phyloP scores from a whole-genome alignment of 1,140 invertebrate species.

The Trachymyrmex septentrionalis region DNA sequence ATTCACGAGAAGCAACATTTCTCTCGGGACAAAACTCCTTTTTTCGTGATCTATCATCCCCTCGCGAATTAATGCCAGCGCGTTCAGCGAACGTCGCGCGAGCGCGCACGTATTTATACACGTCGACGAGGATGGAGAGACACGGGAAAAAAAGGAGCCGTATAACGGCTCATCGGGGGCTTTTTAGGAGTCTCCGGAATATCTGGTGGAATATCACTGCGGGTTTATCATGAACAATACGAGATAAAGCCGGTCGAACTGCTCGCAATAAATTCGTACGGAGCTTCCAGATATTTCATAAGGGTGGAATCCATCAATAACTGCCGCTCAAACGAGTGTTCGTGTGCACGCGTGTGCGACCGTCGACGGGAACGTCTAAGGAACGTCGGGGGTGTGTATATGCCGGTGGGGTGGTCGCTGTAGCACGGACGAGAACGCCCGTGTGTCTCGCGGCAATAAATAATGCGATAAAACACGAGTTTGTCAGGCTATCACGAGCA shows the following conservation, averaged over 20 bases:
- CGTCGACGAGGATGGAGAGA: conserved; percentile 42
- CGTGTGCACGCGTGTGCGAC: conserved; percentile 49
- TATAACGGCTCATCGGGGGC: conserved; percentile 76
- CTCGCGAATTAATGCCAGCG: conserved; percentile 63
- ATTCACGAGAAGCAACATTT: conserved; percentile 51
- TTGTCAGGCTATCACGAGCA: conserved; percentile 84
- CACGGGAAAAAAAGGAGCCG: conserved; percentile 60
- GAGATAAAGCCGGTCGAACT: conserved; percentile 85
- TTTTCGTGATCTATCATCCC: conserved; percentile 53
- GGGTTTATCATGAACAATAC: conserved; percentile 86
- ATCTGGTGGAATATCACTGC: conserved; percentile 80
- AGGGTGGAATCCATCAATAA: conserved; percentile 87
- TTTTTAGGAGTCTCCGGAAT: conserved; percentile 76
- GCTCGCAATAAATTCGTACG: conserved; percentile 86
- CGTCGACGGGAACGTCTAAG: conserved; percentile 40
- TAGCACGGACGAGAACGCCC: conserved; percentile 65
- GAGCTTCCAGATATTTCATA: conserved; percentile 86
- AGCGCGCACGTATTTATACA: conserved; percentile 33
- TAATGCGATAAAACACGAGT: conserved; percentile 87
- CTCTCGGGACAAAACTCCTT: conserved; percentile 52
- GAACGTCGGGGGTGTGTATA: conserved; percentile 6
- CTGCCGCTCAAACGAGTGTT: conserved; percentile 55
- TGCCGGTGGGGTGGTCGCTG: conserved; percentile 21
- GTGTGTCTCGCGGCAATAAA: conserved; percentile 83
- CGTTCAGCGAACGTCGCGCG: conserved; percentile 34